phyloP scores from a whole-genome alignment of 2,888 invertebrate species.

The Neocrepidodera transversa region DNA sequence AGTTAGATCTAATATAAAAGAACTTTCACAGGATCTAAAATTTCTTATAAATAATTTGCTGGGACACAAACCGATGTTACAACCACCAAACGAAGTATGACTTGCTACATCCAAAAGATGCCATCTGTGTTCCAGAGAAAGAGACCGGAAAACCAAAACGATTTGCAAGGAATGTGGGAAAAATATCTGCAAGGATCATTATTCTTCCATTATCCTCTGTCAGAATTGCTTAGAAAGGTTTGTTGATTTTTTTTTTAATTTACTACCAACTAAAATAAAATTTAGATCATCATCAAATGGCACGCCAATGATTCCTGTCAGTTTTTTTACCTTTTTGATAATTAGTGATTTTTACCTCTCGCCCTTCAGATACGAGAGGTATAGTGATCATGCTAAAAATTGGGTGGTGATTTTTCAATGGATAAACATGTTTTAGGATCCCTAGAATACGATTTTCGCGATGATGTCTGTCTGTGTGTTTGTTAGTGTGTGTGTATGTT shows the following conservation, averaged over 20 bases:
- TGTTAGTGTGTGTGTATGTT: no score
- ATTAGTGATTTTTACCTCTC: no score
- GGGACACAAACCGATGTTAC: not conserved
- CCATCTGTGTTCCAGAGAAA: no score
- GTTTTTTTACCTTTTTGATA: no score
- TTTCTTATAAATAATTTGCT: conserved; percentile 10
- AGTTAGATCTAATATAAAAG: conserved; percentile 7
- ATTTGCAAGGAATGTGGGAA: not conserved
- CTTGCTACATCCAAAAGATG: not conserved
- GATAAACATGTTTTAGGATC: no score
- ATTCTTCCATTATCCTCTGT: conserved; percentile 3
- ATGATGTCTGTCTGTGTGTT: no score
- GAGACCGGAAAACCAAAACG: not conserved
- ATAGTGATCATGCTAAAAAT: no score
- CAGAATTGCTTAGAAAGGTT: not conserved
- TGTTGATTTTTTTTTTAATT: not conserved
- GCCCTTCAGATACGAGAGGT: no score
- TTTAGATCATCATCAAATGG: not conserved
- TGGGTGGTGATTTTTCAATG: no score
- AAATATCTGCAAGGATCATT: conserved; percentile 5
- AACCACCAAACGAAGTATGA: not conserved
- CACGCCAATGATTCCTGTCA: not conserved
- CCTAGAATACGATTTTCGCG: no score
- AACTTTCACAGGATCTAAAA: conserved; percentile 19
- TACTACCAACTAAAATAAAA: not conserved